Conservation (phyloP, 2,888 invertebrate genomes). For the Mythimna lalbum region DNA sequence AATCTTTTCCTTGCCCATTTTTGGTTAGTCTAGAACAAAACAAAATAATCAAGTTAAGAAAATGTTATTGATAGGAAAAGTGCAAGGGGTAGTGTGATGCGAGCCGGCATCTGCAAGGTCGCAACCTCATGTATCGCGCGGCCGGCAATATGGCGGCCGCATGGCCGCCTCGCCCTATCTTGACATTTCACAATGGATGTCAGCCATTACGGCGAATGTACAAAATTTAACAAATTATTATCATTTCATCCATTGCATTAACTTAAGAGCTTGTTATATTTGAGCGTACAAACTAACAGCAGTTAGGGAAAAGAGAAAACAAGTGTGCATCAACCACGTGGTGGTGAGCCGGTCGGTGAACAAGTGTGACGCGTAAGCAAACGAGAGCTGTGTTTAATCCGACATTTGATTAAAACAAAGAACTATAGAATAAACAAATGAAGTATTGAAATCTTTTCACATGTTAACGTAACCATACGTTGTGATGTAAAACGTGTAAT, state of each 20-base stretch:
- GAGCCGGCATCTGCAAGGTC: conserved; percentile 86
- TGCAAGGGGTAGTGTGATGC: conserved; percentile 65
- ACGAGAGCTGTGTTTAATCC: conserved; percentile 68
- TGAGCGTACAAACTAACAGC: conserved; percentile 9
- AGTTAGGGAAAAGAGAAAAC: conserved; percentile 67
- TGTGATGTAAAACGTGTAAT: conserved; percentile 42
- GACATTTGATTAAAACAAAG: conserved; percentile 66
- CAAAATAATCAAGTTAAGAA: conserved; percentile 65
- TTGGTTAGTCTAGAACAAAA: conserved; percentile 90
- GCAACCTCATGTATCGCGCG: conserved; percentile 84
- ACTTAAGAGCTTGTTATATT: conserved; percentile 1
- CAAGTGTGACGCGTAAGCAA: conserved; percentile 89
- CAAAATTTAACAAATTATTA: conserved; percentile 50
- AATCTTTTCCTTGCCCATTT: conserved; percentile 99
- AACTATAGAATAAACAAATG: conserved; percentile 63
- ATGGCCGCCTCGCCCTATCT: conserved; percentile 91
- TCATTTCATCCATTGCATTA: conserved; percentile 23
- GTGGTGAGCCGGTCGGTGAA: conserved; percentile 84
- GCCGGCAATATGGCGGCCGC: conserved; percentile 90
- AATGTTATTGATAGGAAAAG: conserved; percentile 61
- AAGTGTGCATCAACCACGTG: conserved; percentile 85
- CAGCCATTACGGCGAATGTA: conserved; percentile 80
- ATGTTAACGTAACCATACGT: conserved; percentile 57
- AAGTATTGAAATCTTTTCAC: conserved; percentile 30
- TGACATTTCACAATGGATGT: conserved; percentile 89